phyloP scores from a whole-genome alignment of 1,140 invertebrate species.

The Tetragonula clypearis region DNA sequence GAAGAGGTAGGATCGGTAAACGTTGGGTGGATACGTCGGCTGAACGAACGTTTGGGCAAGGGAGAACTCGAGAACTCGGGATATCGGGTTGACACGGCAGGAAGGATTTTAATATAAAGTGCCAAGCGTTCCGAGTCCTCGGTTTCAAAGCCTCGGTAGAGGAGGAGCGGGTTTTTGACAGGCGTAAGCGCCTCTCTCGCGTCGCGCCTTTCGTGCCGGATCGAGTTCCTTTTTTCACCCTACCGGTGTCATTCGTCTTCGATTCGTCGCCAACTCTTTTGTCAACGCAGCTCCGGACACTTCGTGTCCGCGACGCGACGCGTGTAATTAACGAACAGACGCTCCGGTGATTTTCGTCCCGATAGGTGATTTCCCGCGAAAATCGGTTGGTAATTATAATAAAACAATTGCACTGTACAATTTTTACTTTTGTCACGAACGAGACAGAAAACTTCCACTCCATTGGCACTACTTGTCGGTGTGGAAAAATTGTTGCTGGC shows the following conservation, averaged over 20 bases:
- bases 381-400: too few relatives aligned
- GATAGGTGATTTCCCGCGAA: background rate
- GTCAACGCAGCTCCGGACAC: background rate
- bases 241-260: slow-evolving; percentile 17
- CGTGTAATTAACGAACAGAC: slow-evolving; percentile 13
- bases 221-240: slow-evolving; percentile 28
- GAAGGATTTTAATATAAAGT: slow-evolving; percentile 74
- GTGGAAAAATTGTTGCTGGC: too few relatives aligned
- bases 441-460: too few relatives aligned
- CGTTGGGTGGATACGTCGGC: slow-evolving; percentile 16
- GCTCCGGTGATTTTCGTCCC: background rate
- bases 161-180: slow-evolving; percentile 1
- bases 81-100: slow-evolving; percentile 43
- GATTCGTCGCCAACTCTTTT: background rate
- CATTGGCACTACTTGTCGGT: too few relatives aligned
- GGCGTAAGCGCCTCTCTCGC: slow-evolving; percentile 14
- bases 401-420: too few relatives aligned
- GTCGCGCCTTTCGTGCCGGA: background rate
- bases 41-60: background rate
- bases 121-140: slow-evolving; percentile 57
- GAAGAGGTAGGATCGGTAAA: slow-evolving; percentile 4
- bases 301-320: slow-evolving; percentile 1
- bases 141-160: slow-evolving; percentile 39
- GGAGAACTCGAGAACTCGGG: background rate
- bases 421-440: too few relatives aligned